These are phyloP conservation scores for Cephalopholis sonnerati DNA, from an alignment of 2,113 vertebrate species.

Conservation along the genomic window DNA sequence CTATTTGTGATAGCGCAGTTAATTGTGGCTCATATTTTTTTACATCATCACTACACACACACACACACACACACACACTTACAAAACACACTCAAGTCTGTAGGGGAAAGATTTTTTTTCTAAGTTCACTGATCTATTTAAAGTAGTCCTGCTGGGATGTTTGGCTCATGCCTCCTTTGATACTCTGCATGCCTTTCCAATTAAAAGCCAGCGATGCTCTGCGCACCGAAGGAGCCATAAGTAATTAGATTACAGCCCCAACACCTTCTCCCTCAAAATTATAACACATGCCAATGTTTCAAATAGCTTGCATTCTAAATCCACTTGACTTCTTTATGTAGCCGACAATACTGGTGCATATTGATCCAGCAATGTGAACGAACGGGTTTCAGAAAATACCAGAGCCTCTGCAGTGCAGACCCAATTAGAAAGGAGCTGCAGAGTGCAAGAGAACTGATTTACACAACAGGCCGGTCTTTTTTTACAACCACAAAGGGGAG, in stretches of 20 bases:
- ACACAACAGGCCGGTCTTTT: conserved; percentile 72
- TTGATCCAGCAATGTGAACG: conserved; percentile 56
- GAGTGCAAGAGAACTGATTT: conserved; percentile 74
- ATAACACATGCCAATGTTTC: conserved; percentile 25
- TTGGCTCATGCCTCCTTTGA: conserved; percentile 56
- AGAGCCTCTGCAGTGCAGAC: conserved; percentile 68
- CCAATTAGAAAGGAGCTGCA: conserved; percentile 75
- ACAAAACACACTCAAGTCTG: not conserved
- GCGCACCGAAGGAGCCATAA: conserved; percentile 34
- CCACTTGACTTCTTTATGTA: conserved; percentile 54
- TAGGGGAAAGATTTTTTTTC: not conserved
- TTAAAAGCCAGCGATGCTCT: conserved; percentile 61
- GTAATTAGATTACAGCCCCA: conserved; percentile 49
- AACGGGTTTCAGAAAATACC: conserved; percentile 49
- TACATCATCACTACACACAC: not conserved
- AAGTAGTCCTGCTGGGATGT: conserved; percentile 60
- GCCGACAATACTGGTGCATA: conserved; percentile 37
- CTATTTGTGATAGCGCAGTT: conserved; percentile 37
- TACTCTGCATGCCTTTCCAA: conserved; percentile 68
- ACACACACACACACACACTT: not conserved
- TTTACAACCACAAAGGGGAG: conserved; percentile 80
- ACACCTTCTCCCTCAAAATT: conserved; percentile 25
- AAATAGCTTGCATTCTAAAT: conserved; percentile 47
- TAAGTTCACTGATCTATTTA: conserved; percentile 40
- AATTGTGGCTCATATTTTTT: conserved; percentile 43